phyloP scores from a whole-genome alignment of 2,888 invertebrate genomes.

The Allacma fusca region DNA sequence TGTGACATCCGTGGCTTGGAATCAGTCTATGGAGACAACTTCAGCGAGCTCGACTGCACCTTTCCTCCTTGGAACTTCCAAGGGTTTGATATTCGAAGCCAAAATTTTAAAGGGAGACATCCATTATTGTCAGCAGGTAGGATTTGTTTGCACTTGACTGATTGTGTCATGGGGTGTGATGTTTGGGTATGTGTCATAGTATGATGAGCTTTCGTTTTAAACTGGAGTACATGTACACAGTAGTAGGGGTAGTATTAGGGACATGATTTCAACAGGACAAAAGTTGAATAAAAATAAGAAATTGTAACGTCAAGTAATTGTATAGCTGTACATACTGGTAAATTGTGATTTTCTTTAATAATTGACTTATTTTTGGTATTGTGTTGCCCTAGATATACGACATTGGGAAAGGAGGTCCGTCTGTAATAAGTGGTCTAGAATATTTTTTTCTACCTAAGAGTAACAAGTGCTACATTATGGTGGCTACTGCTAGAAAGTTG shows the following conservation, averaged over 20 bases:
- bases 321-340: too few species aligned
- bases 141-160: too few species aligned
- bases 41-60: constrained; percentile 73
- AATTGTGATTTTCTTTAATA: too few species aligned
- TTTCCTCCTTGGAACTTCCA: constrained; percentile 87
- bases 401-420: constrained; percentile 76
- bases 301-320: too few species aligned
- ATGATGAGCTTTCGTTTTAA: too few species aligned
- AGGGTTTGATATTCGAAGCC: constrained; percentile 88
- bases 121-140: constrained; percentile 85
- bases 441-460: constrained; percentile 77
- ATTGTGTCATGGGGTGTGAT: too few species aligned
- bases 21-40: constrained; percentile 64
- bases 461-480: constrained; percentile 81
- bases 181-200: too few species aligned
- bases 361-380: constrained; percentile 16
- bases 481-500: constrained; percentile 81
- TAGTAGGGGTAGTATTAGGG: too few species aligned
- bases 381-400: constrained; percentile 77
- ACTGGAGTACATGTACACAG: too few species aligned
- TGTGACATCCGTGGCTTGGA: constrained; percentile 92
- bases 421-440: constrained; percentile 81
- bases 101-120: constrained; percentile 84
- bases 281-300: neutral
- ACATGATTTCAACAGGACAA: too few species aligned